Conservation (phyloP, 2,113 vertebrate genomes). For the Microcebus jonahi region DNA sequence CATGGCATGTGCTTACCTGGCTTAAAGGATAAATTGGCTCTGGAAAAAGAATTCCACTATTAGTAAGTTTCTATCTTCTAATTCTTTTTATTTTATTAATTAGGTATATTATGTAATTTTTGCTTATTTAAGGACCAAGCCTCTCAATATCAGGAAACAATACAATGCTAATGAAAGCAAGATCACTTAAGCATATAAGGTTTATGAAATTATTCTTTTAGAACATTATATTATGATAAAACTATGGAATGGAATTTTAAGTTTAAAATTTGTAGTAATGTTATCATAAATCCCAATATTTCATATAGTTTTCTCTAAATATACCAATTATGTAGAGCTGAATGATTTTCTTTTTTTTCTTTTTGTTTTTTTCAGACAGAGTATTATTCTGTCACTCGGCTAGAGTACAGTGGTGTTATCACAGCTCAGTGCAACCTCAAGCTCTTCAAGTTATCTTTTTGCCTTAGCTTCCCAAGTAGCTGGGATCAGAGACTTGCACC, state of each 20-base stretch:
- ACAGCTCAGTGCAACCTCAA: too few species aligned
- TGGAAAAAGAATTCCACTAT: neutral
- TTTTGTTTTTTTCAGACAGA: too few species aligned
- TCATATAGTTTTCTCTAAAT: constrained; percentile 24
- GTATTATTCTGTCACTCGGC: too few species aligned
- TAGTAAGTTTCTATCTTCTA: neutral
- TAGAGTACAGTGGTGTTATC: too few species aligned
- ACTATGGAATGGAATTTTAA: neutral
- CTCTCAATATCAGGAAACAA: constrained; percentile 34
- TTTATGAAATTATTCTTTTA: neutral
- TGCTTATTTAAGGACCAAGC: constrained; percentile 35
- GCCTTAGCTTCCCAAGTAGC: too few species aligned
- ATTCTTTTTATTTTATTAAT: neutral
- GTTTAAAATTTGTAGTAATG: constrained; percentile 20
- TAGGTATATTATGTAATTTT: neutral
- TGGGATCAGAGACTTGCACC: too few species aligned
- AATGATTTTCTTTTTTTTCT: neutral
- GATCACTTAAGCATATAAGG: neutral
- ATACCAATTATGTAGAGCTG: neutral
- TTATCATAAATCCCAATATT: constrained; percentile 7
- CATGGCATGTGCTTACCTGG: neutral
- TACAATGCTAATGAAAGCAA: neutral
- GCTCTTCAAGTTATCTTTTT: too few species aligned
- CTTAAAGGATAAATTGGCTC: neutral
- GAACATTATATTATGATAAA: neutral